Evolutionary conservation across 2,797 vertebrate species (phyloP).

Genomic region (Synanceia verrucosa): DNA sequence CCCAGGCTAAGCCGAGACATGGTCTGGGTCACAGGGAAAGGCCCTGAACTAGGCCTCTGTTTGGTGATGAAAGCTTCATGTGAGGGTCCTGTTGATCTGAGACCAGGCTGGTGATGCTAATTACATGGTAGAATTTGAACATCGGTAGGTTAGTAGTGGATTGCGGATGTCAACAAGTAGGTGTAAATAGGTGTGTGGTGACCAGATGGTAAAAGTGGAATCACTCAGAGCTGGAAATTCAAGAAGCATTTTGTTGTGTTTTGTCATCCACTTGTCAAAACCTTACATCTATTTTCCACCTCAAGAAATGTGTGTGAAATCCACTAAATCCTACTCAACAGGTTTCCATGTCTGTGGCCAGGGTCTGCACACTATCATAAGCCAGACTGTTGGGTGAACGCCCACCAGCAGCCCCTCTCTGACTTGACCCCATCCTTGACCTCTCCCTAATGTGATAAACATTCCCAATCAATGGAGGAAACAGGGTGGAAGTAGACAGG

Average conservation of each 20-base stretch:
- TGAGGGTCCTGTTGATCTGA: slow-evolving; percentile 50
- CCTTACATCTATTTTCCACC: slow-evolving; percentile 9
- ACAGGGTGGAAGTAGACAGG: slow-evolving; percentile 71
- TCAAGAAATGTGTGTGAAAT: slow-evolving; percentile 40
- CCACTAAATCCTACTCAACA: slow-evolving; percentile 51
- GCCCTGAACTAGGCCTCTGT: slow-evolving; percentile 56
- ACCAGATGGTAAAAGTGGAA: background rate
- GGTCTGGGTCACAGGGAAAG: slow-evolving; percentile 57
- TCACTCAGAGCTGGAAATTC: background rate
- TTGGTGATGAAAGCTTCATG: slow-evolving; percentile 68
- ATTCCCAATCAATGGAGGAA: slow-evolving; percentile 80
- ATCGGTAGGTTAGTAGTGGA: slow-evolving; percentile 21
- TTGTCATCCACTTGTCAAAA: slow-evolving; percentile 4
- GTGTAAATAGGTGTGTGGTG: slow-evolving; percentile 4
- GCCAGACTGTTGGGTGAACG: slow-evolving; percentile 55
- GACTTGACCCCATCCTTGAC: slow-evolving; percentile 73
- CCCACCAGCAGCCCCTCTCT: slow-evolving; percentile 48
- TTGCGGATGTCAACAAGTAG: slow-evolving; percentile 20
- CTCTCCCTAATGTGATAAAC: slow-evolving; percentile 76
- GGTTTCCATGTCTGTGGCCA: slow-evolving; percentile 49
- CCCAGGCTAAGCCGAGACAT: slow-evolving; percentile 51
- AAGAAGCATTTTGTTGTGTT: slow-evolving; percentile 6
- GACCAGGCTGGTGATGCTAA: slow-evolving; percentile 38
- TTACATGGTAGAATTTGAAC: slow-evolving; percentile 52
- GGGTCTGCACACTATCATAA: slow-evolving; percentile 74